Base-by-base conservation (phyloP, 1,140 invertebrate genomes). In the Leptopilina boulardi region DNA sequence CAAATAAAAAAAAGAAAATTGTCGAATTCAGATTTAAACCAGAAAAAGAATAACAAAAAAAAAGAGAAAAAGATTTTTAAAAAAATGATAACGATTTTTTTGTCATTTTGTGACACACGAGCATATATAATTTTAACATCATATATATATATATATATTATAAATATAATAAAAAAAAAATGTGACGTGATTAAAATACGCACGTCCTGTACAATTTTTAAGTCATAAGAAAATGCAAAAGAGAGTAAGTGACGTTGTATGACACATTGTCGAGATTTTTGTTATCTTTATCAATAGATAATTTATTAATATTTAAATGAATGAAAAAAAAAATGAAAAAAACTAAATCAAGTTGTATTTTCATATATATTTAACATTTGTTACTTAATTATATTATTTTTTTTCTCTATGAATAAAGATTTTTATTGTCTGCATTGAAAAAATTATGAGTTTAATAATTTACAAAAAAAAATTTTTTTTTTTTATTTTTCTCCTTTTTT, bases 231-330 rank as follows among this genome's bases (percentile, higher is more conserved):
- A 34, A 66, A 2, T 9, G 51, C 21, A 23, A 15, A 21, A 66
- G 21, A 66, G 21, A 26, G 13, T 26, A 13, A 26, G 21, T 66
- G 11, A 66, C 21, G 10, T 66, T 56, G 51, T 47, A 47, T 47
- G 44, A 47, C 44, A 47, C 44, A 47, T 47, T 47, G 44, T 47
- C 44, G 44, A 47, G 44, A 47, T n/a, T 15, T 47, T 47, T n/a
- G 44, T 47, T 47, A 47, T n/a, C 44, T 47, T 47, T 47, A 47
- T 47, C 44, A n/a, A 47, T 42, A 42, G 41, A 42, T 47, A n/a
- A 47, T 47, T 47, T 47, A 47, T 15, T 15, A 8, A 10, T 44
- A 47, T 47, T 2, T 47, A n/a, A 1, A n/a, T 1, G n/a, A 47
- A 15, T 4, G n/a, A 47, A n/a, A n/a, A n/a, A 15, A 3, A 47